Evolutionary conservation across 2,113 vertebrate species (phyloP), one percentile per base, ranked within the genome.

Genomic region (Azemiops feae): DNA sequence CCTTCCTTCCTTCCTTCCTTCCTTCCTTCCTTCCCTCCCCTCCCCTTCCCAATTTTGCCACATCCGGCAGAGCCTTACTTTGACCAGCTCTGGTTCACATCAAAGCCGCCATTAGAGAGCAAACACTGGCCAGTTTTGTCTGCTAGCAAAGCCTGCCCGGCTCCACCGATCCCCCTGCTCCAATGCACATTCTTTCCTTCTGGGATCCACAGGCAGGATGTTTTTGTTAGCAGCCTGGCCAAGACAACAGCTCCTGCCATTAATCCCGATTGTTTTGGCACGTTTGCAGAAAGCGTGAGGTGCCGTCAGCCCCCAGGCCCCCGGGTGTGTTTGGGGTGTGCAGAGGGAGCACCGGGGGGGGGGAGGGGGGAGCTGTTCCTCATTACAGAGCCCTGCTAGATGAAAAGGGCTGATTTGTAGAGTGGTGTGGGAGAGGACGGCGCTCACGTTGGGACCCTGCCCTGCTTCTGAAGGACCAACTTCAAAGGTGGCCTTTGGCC

Each of bases 151-250:
- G 53, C 81, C 9, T 1, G 43, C 34, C 20, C 3, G 2, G n/a
- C 16, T 22, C 39, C 39, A 4, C 22, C 3, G 10, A 12, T 45
- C 39, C 6, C 39, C 74, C 12, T 20, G 45, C 20, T 18, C 45
- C 6, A 91, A 2, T 23, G n/a, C 2, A 14, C 0, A 0, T 34
- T 14, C 1, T 0, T 47, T 55, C 4, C 69, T 85, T 3, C 4
- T 34, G 43, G 74, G n/a, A 91, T 55, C n/a, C 64, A 91, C 43
- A 58, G n/a, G 60, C 47, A 58, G 69, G 60, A 92, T 88, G 39
- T 55, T 92, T 91, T 55, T 88, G 45, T 90, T 90, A 39, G 87
- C 0, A 0, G 92, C 58, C 89, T 1, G 5, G 54, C 47, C 39
- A 91, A 2, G 10, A 92, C 14, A 14, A 0, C 1, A 16, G n/a